These are phyloP conservation scores for Genyomyrus donnyi DNA, from an alignment of 2,113 vertebrate species.

Conservation along the genomic window DNA sequence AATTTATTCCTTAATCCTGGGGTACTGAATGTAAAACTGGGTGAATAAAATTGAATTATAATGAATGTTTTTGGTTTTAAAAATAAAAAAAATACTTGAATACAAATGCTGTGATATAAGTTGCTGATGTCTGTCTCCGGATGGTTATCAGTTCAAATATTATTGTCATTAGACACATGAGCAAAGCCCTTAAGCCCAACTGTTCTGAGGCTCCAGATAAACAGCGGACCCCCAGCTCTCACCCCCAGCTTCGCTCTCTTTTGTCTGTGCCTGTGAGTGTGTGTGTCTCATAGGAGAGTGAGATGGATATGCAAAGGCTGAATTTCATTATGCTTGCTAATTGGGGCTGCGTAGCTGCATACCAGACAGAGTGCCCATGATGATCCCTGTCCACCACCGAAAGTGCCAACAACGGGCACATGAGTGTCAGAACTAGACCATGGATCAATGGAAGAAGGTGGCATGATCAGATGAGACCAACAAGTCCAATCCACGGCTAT, in stretches of 20 bases:
- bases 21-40: not conserved
- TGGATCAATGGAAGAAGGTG: not conserved
- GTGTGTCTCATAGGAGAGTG: not conserved
- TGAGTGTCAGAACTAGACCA: not conserved
- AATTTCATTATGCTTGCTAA: not conserved
- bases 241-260: not conserved
- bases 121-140: not conserved
- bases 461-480: not conserved
- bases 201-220: not conserved
- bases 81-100: not conserved
- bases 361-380: not conserved
- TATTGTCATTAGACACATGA: not conserved
- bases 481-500: not conserved
- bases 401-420: not conserved
- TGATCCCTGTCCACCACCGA: not conserved
- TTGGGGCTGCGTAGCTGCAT: not conserved
- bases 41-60: not conserved
- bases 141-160: not conserved
- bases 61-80: not conserved
- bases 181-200: not conserved
- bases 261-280: not conserved
- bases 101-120: not conserved
- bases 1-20: not conserved
- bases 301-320: not conserved
- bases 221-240: not conserved